Conservation (phyloP, 1,140 invertebrate species). For the Oncopeltus fasciatus region DNA sequence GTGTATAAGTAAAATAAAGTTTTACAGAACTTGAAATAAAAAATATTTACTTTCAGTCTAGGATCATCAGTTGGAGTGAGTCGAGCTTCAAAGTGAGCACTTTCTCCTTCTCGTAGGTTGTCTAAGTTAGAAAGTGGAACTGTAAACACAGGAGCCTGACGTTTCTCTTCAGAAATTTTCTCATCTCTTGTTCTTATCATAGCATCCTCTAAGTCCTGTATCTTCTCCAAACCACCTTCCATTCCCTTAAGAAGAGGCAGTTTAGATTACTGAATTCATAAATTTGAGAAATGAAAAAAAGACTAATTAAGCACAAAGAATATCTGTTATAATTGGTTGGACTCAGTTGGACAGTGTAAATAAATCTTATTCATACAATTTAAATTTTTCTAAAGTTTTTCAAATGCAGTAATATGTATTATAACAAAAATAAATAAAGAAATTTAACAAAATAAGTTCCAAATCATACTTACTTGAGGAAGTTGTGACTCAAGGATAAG, state of each 20-base stretch:
- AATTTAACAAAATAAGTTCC: not conserved
- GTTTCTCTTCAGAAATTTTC: conserved; percentile 48
- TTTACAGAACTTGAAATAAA: no score
- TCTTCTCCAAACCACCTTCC: conserved; percentile 82
- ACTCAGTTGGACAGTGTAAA: no score
- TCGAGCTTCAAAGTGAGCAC: conserved; percentile 85
- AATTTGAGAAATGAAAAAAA: no score
- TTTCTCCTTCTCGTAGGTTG: conserved; percentile 75
- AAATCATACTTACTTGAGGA: conserved; percentile 46
- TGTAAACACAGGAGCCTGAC: conserved; percentile 80
- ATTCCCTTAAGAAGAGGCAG: conserved; percentile 62
- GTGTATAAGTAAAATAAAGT: no score
- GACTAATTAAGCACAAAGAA: no score
- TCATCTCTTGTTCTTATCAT: conserved; percentile 55
- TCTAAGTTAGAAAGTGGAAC: conserved; percentile 76
- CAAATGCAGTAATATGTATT: no score
- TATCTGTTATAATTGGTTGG: no score
- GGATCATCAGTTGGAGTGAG: conserved; percentile 87
- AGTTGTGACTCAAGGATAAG: conserved; percentile 90
- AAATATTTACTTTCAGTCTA: conserved; percentile 55
- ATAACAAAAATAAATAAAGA: no score
- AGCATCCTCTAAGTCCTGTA: conserved; percentile 82
- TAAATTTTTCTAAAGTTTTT: no score
- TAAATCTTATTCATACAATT: not conserved
- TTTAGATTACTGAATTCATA: no score